Conservation (phyloP, 2,113 vertebrate genomes). For the Burhinus bistriatus region DNA sequence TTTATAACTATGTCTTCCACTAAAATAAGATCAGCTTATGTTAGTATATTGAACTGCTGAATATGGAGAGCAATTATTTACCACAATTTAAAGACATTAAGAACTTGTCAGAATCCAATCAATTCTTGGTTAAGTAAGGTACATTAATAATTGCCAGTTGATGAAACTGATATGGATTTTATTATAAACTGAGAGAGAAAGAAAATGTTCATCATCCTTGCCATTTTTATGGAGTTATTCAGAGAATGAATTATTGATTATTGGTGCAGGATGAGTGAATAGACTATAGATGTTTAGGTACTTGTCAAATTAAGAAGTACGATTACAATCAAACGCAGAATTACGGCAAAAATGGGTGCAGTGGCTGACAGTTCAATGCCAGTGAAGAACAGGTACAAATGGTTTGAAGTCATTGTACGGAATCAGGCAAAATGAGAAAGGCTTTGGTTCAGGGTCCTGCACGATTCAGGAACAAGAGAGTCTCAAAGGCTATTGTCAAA, state of each 20-base stretch:
- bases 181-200: conserved; percentile 54
- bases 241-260: conserved; percentile 62
- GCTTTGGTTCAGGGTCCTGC: background rate
- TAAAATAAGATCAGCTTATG: conserved; percentile 51
- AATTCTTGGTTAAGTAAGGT: conserved; percentile 56
- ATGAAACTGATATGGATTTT: conserved; percentile 67
- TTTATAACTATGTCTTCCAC: conserved; percentile 22
- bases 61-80: conserved; percentile 57
- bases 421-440: conserved; percentile 2
- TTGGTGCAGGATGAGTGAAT: conserved; percentile 11
- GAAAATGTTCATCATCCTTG: conserved; percentile 49
- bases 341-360: background rate
- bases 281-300: conserved; percentile 19
- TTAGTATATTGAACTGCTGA: background rate
- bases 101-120: conserved; percentile 59
- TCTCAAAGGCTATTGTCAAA: background rate
- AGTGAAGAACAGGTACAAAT: background rate
- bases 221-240: conserved; percentile 57
- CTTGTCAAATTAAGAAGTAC: conserved; percentile 43
- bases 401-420: background rate
- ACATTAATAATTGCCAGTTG: conserved; percentile 42
- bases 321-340: background rate
- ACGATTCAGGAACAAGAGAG: background rate
- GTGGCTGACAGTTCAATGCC: background rate
- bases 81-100: conserved; percentile 59